These are phyloP conservation scores for Corythucha ciliata DNA, from an alignment of 2,888 invertebrate species.

Conservation along the genomic window DNA sequence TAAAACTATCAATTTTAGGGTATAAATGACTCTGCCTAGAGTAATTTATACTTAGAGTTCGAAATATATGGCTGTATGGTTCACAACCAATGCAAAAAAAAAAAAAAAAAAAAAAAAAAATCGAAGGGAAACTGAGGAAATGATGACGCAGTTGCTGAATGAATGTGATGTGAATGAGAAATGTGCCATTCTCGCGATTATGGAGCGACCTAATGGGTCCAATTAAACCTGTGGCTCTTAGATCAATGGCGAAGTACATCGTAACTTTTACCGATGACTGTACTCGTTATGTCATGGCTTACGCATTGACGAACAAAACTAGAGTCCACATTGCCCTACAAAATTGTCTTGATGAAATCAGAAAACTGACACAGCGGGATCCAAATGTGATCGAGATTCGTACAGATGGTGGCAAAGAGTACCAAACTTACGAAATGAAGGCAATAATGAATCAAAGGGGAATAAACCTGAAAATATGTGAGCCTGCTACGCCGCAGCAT, in stretches of 20 bases:
- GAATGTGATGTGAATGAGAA: too few species aligned
- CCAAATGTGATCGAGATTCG: neutral
- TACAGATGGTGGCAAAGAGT: constrained; percentile 11
- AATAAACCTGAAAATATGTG: constrained; percentile 4
- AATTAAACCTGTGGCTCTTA: neutral
- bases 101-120: too few species aligned
- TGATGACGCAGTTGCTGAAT: too few species aligned
- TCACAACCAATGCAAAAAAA: too few species aligned
- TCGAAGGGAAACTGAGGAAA: too few species aligned
- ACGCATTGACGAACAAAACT: neutral
- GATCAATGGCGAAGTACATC: neutral
- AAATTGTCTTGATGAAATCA: constrained; percentile 1
- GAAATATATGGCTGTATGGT: too few species aligned
- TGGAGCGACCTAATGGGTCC: constrained; percentile 9
- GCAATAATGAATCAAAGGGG: neutral
- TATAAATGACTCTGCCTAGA: too few species aligned
- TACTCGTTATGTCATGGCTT: constrained; percentile 1
- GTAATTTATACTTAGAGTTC: too few species aligned
- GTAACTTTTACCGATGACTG: constrained; percentile 9
- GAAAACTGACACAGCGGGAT: neutral
- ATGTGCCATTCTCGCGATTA: neutral
- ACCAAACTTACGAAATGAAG: constrained; percentile 1
- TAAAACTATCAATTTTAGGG: too few species aligned
- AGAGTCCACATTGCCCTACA: neutral
- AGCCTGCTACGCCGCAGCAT: constrained; percentile 7